Conservation (phyloP, 2,113 vertebrate species). For the Phaethornis superciliosus region DNA sequence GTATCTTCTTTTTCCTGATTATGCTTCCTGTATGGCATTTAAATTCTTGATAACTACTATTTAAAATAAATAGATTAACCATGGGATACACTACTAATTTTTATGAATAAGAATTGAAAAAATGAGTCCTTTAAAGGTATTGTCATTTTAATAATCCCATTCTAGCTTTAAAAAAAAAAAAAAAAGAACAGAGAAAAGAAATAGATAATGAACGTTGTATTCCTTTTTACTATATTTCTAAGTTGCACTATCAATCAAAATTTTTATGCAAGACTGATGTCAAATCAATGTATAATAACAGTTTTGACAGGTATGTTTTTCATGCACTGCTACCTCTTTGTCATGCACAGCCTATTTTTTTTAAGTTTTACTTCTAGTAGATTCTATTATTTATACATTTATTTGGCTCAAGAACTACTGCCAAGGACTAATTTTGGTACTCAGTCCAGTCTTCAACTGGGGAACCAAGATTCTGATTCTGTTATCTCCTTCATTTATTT, state of each 20-base stretch:
- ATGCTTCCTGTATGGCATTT: not conserved
- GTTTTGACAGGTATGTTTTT: slow-evolving; percentile 8
- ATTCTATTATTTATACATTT: not conserved
- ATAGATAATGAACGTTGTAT: not conserved
- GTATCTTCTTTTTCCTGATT: not conserved
- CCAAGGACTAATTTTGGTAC: not conserved
- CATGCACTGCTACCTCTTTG: not conserved
- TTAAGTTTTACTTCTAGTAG: not conserved
- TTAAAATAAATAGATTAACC: not conserved
- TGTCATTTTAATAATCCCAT: not conserved
- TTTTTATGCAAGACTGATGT: slow-evolving; percentile 6
- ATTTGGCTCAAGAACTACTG: not conserved
- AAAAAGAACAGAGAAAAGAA: slow-evolving; percentile 13
- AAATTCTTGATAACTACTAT: not conserved
- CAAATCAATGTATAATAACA: slow-evolving; percentile 34
- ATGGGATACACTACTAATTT: not conserved
- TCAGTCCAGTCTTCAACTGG: not conserved
- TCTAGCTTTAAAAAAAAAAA: not conserved
- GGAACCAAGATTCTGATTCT: not conserved
- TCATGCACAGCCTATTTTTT: not conserved
- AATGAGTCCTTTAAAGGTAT: not conserved
- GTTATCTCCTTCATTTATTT: not conserved
- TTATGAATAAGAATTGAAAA: not conserved
- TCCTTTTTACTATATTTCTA: slow-evolving; percentile 33
- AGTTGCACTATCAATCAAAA: slow-evolving; percentile 16